phyloP scores from a whole-genome alignment of 2,888 invertebrate genomes.

The Orthosia gracilis region DNA sequence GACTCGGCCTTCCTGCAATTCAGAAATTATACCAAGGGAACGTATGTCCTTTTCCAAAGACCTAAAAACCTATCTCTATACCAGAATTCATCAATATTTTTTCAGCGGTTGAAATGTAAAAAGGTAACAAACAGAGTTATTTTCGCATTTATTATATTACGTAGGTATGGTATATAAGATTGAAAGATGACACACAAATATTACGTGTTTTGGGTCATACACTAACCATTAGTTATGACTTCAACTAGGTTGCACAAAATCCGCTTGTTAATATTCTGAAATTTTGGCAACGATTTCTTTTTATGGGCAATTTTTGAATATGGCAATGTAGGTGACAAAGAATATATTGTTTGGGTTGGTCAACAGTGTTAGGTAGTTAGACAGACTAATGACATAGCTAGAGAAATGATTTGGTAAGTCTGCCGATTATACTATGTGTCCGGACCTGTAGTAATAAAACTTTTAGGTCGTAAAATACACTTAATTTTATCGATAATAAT shows the following conservation, averaged over 20 bases:
- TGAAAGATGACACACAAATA: constrained; percentile 3
- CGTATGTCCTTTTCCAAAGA: too few species aligned
- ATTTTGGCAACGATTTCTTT: constrained; percentile 15
- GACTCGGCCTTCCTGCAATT: too few species aligned
- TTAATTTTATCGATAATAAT: too few species aligned
- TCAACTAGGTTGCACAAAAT: constrained; percentile 12
- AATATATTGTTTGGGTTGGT: neutral
- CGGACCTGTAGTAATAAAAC: too few species aligned
- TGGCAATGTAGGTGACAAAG: neutral
- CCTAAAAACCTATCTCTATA: too few species aligned
- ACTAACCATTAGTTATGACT: neutral
- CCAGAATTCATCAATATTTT: too few species aligned
- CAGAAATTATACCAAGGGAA: too few species aligned
- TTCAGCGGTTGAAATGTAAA: too few species aligned
- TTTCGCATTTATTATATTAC: too few species aligned
- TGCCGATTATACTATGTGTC: constrained; percentile 10
- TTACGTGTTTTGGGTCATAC: neutral
- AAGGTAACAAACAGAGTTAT: too few species aligned
- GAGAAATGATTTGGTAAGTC: neutral
- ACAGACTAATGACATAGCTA: neutral
- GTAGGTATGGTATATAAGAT: neutral
- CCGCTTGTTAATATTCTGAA: neutral
- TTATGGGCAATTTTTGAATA: constrained; percentile 3
- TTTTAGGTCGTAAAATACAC: too few species aligned
- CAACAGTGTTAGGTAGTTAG: neutral